These are phyloP conservation scores for Criorhina ranunculi DNA, from an alignment of 2,888 invertebrate genomes.

Conservation along the genomic window DNA sequence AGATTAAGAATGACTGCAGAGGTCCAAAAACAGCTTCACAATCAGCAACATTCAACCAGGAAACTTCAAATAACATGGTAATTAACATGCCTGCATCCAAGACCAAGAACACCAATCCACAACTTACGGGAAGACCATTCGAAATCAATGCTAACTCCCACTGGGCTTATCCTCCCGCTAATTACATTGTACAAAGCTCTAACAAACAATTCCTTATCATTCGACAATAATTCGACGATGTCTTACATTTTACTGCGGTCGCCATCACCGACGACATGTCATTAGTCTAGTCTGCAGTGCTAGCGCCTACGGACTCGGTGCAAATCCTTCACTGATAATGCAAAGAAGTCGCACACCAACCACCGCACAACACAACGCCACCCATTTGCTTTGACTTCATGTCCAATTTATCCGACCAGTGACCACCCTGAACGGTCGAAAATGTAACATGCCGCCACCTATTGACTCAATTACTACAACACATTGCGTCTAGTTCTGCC, in stretches of 20 bases:
- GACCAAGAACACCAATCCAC: background rate
- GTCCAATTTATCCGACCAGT: conserved; percentile 63
- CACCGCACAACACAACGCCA: conserved; percentile 20
- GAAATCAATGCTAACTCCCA: conserved; percentile 32
- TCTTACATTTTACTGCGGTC: conserved; percentile 69
- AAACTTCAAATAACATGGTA: background rate
- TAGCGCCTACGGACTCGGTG: conserved; percentile 42
- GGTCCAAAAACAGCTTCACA: no score
- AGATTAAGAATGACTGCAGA: no score
- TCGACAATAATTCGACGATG: conserved; percentile 60
- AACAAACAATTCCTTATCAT: conserved; percentile 71
- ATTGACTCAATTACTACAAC: conserved; percentile 73
- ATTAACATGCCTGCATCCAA: background rate
- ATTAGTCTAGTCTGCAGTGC: conserved; percentile 52
- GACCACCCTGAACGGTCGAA: conserved; percentile 71
- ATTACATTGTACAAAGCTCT: conserved; percentile 43
- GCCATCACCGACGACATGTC: conserved; percentile 67
- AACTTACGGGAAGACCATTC: conserved; percentile 10
- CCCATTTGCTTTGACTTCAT: conserved; percentile 51
- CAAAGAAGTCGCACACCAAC: conserved; percentile 37
- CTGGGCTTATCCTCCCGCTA: conserved; percentile 35
- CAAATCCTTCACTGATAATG: conserved; percentile 73
- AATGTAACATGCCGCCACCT: conserved; percentile 75
- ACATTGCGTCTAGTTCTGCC: conserved; percentile 40
- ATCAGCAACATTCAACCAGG: background rate